These are phyloP conservation scores for Morinoia aosen DNA, from an alignment of 2,888 invertebrate genomes.

Conservation along the genomic window DNA sequence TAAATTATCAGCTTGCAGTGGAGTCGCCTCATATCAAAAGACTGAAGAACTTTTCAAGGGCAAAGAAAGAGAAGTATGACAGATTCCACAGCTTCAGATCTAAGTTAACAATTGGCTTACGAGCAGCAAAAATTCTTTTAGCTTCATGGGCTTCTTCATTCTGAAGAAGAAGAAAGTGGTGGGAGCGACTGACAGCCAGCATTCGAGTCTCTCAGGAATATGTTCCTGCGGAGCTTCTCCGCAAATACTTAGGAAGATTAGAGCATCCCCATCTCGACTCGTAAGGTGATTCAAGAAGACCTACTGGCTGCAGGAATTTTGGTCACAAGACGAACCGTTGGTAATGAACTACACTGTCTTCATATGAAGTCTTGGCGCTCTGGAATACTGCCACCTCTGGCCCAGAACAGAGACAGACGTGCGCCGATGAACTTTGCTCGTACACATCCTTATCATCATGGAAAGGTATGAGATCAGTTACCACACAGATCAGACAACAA, in stretches of 20 bases:
- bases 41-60: too few species aligned
- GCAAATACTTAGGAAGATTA: conserved; percentile 17
- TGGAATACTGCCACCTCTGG: background rate
- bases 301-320: background rate
- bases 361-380: background rate
- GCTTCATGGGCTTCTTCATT: background rate
- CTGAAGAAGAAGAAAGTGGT: background rate
- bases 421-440: background rate
- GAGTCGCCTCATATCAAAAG: too few species aligned
- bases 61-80: background rate
- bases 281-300: conserved; percentile 6
- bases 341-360: background rate
- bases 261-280: background rate
- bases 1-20: too few species aligned
- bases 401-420: background rate
- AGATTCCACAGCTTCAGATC: background rate
- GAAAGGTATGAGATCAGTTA: background rate
- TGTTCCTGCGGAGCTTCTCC: background rate
- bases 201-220: background rate
- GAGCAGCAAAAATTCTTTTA: background rate
- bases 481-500: background rate
- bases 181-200: background rate
- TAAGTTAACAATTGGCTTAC: background rate
- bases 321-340: background rate
- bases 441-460: background rate